Conservation (phyloP, 2,113 vertebrate genomes). For the Chaetura pelagica region DNA sequence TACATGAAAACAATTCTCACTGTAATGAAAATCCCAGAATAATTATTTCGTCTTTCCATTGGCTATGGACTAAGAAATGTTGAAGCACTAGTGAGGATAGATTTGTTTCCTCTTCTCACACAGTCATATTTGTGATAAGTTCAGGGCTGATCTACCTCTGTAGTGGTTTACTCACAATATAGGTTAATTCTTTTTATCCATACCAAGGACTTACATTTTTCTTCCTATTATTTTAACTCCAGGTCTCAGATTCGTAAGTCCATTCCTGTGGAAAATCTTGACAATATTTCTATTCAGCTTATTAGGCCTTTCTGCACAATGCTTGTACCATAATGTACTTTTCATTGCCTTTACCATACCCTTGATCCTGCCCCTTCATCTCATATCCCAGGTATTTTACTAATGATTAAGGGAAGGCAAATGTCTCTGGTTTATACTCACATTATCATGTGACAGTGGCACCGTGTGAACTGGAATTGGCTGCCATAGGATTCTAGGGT, state of each 20-base stretch:
- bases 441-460: conserved; percentile 78
- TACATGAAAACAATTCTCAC: not conserved
- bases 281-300: not conserved
- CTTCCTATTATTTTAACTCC: not conserved
- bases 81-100: not conserved
- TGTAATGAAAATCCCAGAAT: not conserved
- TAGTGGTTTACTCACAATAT: not conserved
- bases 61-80: not conserved
- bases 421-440: conserved; percentile 23
- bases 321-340: not conserved
- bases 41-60: not conserved
- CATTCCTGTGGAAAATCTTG: not conserved
- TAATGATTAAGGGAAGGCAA: not conserved
- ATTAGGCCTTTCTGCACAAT: not conserved
- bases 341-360: not conserved
- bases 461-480: conserved; percentile 84
- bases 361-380: not conserved
- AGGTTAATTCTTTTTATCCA: not conserved
- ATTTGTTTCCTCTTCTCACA: not conserved
- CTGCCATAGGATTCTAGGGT: conserved; percentile 78
- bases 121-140: not conserved
- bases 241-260: not conserved
- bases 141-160: not conserved
- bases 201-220: not conserved
- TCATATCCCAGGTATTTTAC: not conserved